Evolutionary conservation across 2,797 vertebrate species (phyloP).

Genomic region (Karalla daura): DNA sequence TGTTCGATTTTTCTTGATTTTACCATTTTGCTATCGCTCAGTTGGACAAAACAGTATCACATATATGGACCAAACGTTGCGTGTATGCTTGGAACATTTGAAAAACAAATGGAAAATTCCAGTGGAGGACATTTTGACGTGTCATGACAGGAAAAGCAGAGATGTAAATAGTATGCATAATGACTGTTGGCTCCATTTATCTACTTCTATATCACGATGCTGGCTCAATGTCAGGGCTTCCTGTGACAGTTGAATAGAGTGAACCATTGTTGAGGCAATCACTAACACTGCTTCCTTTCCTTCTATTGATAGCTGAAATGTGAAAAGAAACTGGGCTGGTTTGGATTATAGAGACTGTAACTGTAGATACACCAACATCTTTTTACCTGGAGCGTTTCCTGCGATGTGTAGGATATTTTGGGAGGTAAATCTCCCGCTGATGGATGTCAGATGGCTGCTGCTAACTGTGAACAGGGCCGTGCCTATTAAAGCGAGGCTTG

Average conservation of each 20-base stretch:
- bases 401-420: neutral
- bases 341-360: no score
- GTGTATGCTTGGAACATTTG: no score
- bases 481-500: conserved; percentile 15
- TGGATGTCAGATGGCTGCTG: conserved; percentile 19
- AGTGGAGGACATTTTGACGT: neutral
- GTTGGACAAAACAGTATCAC: neutral
- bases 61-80: neutral
- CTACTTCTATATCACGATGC: neutral
- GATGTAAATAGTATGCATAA: neutral
- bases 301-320: neutral
- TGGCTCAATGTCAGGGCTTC: neutral
- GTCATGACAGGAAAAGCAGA: neutral
- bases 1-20: neutral
- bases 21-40: neutral
- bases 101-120: neutral
- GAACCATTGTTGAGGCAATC: neutral
- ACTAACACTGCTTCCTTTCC: neutral
- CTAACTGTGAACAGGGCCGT: neutral
- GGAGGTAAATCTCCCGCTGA: neutral
- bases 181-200: neutral
- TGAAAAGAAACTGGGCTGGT: neutral
- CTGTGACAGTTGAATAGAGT: neutral
- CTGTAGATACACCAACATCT: neutral
- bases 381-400: neutral